Conservation (phyloP, 1,140 invertebrate genomes). For the Manduca sexta region DNA sequence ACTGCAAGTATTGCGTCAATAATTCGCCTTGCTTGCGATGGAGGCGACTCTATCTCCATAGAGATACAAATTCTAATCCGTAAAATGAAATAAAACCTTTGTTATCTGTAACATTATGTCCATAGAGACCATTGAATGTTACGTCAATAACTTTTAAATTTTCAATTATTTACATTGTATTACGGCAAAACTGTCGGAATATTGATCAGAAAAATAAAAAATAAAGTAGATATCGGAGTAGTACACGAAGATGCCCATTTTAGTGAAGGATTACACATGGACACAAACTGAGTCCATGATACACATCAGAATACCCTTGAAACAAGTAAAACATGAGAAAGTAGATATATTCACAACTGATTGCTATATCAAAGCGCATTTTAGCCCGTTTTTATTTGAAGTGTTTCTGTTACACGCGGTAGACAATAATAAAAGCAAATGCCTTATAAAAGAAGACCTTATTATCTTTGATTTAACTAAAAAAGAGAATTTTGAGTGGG, state of each 20-base stretch:
- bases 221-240: no score
- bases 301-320: slow-evolving; percentile 75
- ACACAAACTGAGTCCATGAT: slow-evolving; percentile 75
- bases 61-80: no score
- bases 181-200: no score
- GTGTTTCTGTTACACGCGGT: slow-evolving; percentile 76
- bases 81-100: no score
- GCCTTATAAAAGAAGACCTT: slow-evolving; percentile 71
- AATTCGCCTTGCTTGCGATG: no score
- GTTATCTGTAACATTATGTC: no score
- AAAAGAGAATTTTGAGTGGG: slow-evolving; percentile 71
- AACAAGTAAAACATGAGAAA: slow-evolving; percentile 66
- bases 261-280: slow-evolving; percentile 82
- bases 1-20: no score
- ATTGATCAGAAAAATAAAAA: no score
- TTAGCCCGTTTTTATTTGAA: slow-evolving; percentile 79
- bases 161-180: no score
- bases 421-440: slow-evolving; percentile 74
- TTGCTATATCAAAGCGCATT: slow-evolving; percentile 79
- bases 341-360: slow-evolving; percentile 78
- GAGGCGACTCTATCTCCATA: no score
- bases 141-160: no score
- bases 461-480: slow-evolving; percentile 78
- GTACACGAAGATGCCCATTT: slow-evolving; percentile 82
- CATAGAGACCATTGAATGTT: no score